These are phyloP conservation scores for Crenichthys baileyi DNA, from an alignment of 2,797 vertebrate genomes.

Conservation along the genomic window DNA sequence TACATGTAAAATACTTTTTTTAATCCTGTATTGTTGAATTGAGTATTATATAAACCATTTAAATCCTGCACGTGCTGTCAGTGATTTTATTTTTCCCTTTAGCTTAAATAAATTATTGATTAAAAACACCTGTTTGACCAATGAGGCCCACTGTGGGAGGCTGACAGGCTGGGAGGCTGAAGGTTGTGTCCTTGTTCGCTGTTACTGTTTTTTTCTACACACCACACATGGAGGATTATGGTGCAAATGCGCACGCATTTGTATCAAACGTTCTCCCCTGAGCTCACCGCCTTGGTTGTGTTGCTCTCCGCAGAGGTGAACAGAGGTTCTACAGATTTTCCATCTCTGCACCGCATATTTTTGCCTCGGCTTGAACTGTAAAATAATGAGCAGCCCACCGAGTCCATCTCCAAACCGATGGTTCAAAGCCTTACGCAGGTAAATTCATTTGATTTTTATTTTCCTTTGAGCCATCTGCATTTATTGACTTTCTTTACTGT, in stretches of 20 bases:
- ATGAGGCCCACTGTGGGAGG: background rate
- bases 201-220: background rate
- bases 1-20: conserved; percentile 63
- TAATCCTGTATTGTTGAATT: conserved; percentile 65
- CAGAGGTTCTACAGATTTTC: conserved; percentile 1
- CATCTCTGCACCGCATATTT: background rate
- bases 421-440: conserved; percentile 75
- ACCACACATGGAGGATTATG: conserved; percentile 38
- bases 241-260: conserved; percentile 16
- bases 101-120: conserved; percentile 26
- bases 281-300: background rate
- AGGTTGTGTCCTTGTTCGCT: background rate
- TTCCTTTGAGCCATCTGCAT: background rate
- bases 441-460: background rate
- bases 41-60: conserved; percentile 73
- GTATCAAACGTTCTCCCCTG: background rate
- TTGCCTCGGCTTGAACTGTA: background rate
- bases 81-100: conserved; percentile 13
- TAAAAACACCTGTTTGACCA: conserved; percentile 43
- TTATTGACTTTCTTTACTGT: background rate
- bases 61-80: conserved; percentile 34
- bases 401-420: conserved; percentile 72
- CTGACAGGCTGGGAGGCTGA: background rate
- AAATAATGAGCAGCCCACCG: conserved; percentile 50
- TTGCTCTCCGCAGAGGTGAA: conserved; percentile 6